These are phyloP conservation scores for Eustalomyia histrio DNA, from an alignment of 2,888 invertebrate species.

Conservation along the genomic window DNA sequence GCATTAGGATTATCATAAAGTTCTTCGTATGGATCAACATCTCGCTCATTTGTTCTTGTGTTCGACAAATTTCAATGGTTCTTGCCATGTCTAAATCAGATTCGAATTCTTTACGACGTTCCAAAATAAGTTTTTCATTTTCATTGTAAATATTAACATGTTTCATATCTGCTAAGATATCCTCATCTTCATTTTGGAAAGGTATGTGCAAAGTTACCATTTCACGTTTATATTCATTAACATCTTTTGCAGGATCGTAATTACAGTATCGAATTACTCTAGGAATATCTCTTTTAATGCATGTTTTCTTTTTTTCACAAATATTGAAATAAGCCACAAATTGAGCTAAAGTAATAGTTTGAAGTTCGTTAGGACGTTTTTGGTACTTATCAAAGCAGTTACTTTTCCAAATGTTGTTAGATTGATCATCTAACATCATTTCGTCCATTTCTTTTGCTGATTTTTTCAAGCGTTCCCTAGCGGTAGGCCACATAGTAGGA, in stretches of 20 bases:
- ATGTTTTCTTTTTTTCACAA: neutral
- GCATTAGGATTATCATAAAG: constrained; percentile 65
- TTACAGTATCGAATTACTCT: neutral
- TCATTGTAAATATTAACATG: constrained; percentile 60
- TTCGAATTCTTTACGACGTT: constrained; percentile 65
- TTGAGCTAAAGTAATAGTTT: constrained; percentile 70
- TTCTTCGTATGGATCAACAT: constrained; percentile 28
- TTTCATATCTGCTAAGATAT: constrained; percentile 62
- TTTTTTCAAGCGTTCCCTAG: constrained; percentile 74
- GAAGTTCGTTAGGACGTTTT: constrained; percentile 70
- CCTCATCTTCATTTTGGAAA: constrained; percentile 66
- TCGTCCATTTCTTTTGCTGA: constrained; percentile 72
- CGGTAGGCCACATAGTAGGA: constrained; percentile 76
- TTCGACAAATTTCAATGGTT: constrained; percentile 69
- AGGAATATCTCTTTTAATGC: neutral
- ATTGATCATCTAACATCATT: constrained; percentile 60
- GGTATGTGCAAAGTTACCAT: constrained; percentile 71
- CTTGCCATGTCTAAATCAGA: constrained; percentile 43
- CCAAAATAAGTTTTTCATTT: constrained; percentile 61
- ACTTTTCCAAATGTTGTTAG: constrained; percentile 73
- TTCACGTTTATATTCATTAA: constrained; percentile 42
- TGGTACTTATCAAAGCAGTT: constrained; percentile 74
- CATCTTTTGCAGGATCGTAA: constrained; percentile 64
- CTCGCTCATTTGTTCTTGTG: constrained; percentile 66
- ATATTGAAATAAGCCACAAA: constrained; percentile 67